Percentiles rank a stretch among this genome's conserved stretches.
Evolutionary conservation across 2,797 vertebrate species (phyloP).

Genomic region (Steatocranus sp.): DNA sequence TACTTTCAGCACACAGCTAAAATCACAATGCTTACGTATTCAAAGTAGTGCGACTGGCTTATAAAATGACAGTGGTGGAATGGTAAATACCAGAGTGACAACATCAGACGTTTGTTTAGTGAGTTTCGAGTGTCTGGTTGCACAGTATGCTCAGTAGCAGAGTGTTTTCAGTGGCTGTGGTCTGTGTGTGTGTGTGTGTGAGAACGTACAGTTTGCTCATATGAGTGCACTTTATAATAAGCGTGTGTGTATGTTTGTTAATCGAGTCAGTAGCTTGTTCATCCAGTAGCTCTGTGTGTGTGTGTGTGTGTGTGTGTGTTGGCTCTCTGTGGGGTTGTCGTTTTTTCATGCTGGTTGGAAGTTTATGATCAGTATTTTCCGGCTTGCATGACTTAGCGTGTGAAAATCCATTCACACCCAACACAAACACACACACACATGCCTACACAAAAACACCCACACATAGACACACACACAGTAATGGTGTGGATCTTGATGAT

Average conservation of each 20-base stretch:
- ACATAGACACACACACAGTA: neutral
- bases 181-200: conserved; percentile 11
- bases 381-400: conserved; percentile 78
- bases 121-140: conserved; percentile 63
- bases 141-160: conserved; percentile 54
- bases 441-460: neutral
- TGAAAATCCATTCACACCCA: conserved; percentile 79
- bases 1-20: conserved; percentile 45
- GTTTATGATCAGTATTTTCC: conserved; percentile 82
- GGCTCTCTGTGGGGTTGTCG: conserved; percentile 65
- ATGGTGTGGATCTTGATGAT: conserved; percentile 68
- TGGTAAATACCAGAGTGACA: conserved; percentile 69
- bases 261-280: conserved; percentile 21
- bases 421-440: conserved; percentile 53
- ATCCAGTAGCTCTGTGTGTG: conserved; percentile 21
- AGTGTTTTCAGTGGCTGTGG: conserved; percentile 42
- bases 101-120: conserved; percentile 66
- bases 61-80: conserved; percentile 60
- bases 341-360: conserved; percentile 72
- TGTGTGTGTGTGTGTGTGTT: conserved; percentile 46
- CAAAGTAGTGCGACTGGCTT: conserved; percentile 42
- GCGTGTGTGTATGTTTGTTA: conserved; percentile 6
- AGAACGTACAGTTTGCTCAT: conserved; percentile 22
- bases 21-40: conserved; percentile 54
- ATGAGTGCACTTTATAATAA: conserved; percentile 5